A percentile compares a stretch with the other conserved stretches of the same genome.
These are phyloP conservation scores for Crotalus tigris DNA, from an alignment of 2,113 vertebrate species.

Conservation along the genomic window DNA sequence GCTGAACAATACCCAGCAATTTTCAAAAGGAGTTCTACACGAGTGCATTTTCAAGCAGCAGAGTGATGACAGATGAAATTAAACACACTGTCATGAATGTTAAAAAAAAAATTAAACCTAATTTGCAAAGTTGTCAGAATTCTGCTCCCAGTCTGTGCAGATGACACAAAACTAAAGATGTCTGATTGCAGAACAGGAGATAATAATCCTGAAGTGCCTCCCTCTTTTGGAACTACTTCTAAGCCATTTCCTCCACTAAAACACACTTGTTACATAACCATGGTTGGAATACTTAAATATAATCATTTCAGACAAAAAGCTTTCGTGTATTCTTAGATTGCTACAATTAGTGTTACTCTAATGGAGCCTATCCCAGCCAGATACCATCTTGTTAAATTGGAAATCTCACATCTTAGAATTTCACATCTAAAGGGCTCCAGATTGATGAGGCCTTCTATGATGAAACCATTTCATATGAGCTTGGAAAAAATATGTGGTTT, in stretches of 20 bases:
- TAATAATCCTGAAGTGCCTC: not conserved
- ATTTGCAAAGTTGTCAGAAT: not conserved
- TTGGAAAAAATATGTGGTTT: not conserved
- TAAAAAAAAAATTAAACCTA: not conserved
- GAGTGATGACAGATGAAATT: constrained; percentile 1
- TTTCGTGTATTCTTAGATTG: not conserved
- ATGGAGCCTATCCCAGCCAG: not conserved
- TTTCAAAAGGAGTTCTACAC: not conserved
- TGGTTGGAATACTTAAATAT: not conserved
- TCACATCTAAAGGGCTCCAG: not conserved
- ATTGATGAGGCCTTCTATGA: not conserved
- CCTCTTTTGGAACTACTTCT: not conserved
- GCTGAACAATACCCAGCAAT: not conserved
- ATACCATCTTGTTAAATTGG: not conserved
- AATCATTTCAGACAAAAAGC: not conserved
- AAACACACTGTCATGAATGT: not conserved
- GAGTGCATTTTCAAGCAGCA: not conserved
- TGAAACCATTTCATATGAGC: not conserved
- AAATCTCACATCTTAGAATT: not conserved
- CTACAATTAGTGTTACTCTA: not conserved
- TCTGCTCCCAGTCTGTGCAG: not conserved
- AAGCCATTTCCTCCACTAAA: not conserved
- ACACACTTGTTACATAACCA: not conserved
- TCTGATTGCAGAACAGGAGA: not conserved
- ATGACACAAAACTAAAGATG: not conserved